Evolutionary conservation across 2,888 invertebrate genomes (phyloP), one percentile per base, ranked within the genome.

Genomic region (Drosophila pseudotalamancana): DNA sequence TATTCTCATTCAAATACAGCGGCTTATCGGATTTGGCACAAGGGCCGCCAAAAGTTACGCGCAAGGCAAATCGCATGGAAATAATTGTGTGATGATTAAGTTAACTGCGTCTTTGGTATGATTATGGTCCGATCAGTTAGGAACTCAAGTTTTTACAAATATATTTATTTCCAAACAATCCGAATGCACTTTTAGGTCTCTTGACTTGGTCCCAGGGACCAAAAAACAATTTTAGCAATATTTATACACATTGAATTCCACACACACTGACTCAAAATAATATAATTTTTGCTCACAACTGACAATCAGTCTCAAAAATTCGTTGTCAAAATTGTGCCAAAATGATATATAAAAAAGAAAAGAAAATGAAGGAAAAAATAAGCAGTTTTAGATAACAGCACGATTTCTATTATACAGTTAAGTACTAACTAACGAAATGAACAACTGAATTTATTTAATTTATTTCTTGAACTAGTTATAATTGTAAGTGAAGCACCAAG

Each of bases 1-100:
- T 95, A 78, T 94, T 97, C 89, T 93, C 94, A 72, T 97, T 97
- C 92, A 95, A 94, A 90, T 94, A 94, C 82, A 91, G 93, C 72
- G 94, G 94, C 29, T 80, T 94, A 81, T 93, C 94, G 8, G 94
- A 95, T 76, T 92, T 94, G 63, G 93, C 93, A 79, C 94, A 94
- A 40, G 94, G 94, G 25, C 94, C 94, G 81, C 94, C 95, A 59
- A 93, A 94, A 85, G 94, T 95, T 62, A 91, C 93, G 67, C 92
- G 95, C 63, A 94, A 95, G 91, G 94, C 93, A 63, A 94, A 94
- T 91, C 93, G 94, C 85, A 94, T 95, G 94, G 95, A 95, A 90
- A 93, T 95, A 76, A 92, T 94, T 80, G 94, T 95, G 92, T 94
- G 93, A 93, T 90, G 79, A 49, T 50, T 48, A 40, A 46, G 9